Conservation (phyloP, 2,888 invertebrate genomes). For the Sipha maydis region DNA sequence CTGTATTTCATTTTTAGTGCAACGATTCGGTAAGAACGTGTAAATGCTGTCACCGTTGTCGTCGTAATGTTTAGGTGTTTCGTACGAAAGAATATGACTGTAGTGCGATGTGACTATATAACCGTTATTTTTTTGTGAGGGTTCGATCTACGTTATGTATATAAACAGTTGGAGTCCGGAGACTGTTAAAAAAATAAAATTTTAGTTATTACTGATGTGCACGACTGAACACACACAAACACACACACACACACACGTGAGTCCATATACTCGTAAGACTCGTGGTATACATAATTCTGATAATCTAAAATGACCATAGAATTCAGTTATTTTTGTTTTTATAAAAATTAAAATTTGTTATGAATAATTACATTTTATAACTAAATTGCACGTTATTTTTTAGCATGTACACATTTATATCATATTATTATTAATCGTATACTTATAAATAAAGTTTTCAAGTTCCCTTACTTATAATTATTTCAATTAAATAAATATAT, state of each 20-base stretch:
- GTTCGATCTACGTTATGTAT: neutral
- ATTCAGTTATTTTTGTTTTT: no score
- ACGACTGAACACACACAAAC: slow-evolving; percentile 15
- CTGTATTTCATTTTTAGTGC: neutral
- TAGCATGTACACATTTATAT: no score
- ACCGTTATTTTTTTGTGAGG: neutral
- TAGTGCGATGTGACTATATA: neutral
- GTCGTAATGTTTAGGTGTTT: neutral
- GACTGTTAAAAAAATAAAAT: neutral
- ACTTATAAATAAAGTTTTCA: neutral
- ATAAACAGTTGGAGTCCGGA: neutral
- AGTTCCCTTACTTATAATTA: neutral
- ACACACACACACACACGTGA: neutral
- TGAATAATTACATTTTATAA: no score
- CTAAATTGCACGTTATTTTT: no score
- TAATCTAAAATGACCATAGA: neutral
- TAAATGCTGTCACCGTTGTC: neutral
- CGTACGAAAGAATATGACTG: neutral
- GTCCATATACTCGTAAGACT: neutral
- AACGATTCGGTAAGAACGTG: slow-evolving; percentile 2
- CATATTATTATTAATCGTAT: no score
- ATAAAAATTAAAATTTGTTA: no score
- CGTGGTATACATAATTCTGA: neutral
- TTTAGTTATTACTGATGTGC: slow-evolving; percentile 5
- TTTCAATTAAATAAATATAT: neutral